Evolutionary conservation across 2,888 invertebrate species (phyloP).

Genomic region (Tillus elongatus): DNA sequence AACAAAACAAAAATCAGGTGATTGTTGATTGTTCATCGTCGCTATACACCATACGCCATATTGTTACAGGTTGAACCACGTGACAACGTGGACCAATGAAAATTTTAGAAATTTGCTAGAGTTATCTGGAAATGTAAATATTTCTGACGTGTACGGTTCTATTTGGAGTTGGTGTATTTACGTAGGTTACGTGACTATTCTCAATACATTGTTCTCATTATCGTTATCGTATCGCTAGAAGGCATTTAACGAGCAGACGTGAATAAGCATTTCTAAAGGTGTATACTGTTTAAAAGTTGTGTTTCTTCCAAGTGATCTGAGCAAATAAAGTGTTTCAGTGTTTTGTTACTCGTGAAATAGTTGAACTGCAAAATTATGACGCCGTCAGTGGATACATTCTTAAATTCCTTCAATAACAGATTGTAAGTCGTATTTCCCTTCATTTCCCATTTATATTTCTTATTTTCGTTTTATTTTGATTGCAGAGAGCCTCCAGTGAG

Average conservation of each 20-base stretch:
- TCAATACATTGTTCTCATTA: no score
- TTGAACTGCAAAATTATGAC: slow-evolving; percentile 37
- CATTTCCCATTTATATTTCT: slow-evolving; percentile 9
- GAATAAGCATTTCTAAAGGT: background rate
- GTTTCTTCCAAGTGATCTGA: slow-evolving; percentile 7
- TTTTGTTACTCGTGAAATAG: slow-evolving; percentile 16
- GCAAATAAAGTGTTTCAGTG: slow-evolving; percentile 10
- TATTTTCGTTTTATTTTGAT: no score
- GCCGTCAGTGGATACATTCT: slow-evolving; percentile 54
- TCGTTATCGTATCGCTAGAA: background rate
- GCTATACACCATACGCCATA: no score
- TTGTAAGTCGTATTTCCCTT: slow-evolving; percentile 50
- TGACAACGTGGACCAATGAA: background rate
- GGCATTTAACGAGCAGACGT: background rate
- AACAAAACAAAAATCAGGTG: no score
- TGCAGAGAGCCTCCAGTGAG: slow-evolving; percentile 79
- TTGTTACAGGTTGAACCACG: no score
- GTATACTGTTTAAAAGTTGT: no score
- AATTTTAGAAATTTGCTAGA: background rate
- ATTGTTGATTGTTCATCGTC: no score
- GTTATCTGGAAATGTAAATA: background rate
- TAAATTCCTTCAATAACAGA: slow-evolving; percentile 60
- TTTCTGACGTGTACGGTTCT: slow-evolving; percentile 9
- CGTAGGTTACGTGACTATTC: no score
- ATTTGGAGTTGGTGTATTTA: slow-evolving; percentile 8